phyloP scores from a whole-genome alignment of 2,888 invertebrate species.

The Cosmia trapezina region DNA sequence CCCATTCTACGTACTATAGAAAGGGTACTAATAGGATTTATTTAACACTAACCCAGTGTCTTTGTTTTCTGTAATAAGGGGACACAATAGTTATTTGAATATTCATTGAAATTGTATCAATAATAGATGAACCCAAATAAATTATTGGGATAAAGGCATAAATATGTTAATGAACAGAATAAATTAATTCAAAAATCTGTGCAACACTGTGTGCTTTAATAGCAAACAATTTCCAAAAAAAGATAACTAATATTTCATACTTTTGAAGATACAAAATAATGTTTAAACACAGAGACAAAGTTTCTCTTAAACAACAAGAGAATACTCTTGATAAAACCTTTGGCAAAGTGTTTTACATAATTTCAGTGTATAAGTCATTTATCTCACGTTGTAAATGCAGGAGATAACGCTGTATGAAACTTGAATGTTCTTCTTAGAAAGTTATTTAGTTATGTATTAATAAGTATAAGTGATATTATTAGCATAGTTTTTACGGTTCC shows the following conservation, averaged over 20 bases:
- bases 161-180: too few species aligned
- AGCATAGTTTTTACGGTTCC: neutral
- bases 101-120: neutral
- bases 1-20: neutral
- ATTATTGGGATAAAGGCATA: neutral
- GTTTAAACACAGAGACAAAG: neutral
- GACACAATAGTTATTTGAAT: neutral
- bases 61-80: neutral
- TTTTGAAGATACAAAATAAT: too few species aligned
- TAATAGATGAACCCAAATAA: neutral
- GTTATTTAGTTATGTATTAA: neutral
- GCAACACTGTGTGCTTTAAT: neutral
- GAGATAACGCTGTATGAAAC: neutral
- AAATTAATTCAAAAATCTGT: neutral
- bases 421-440: constrained; percentile 11
- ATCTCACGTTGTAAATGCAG: neutral
- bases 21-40: neutral
- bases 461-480: neutral
- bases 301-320: neutral
- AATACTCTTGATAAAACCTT: neutral
- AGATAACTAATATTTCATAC: too few species aligned
- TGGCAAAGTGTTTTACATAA: constrained; percentile 10
- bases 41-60: neutral
- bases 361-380: neutral
- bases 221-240: neutral